Evolutionary conservation across 2,113 vertebrate species (phyloP).

Genomic region (Melierax canorus): DNA sequence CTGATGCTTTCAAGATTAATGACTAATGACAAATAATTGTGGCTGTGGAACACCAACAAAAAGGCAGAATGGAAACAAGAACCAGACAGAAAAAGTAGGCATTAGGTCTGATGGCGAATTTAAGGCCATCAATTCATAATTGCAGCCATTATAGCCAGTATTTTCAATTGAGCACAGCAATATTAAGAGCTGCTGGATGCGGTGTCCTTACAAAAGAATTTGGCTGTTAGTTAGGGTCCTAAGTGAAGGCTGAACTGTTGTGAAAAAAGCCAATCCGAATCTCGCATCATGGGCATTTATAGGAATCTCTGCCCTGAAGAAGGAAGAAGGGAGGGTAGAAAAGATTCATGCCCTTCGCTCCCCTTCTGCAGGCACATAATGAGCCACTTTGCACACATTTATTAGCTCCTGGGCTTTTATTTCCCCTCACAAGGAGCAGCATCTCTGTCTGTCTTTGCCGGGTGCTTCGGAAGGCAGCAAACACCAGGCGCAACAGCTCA

Average conservation of each 20-base stretch:
- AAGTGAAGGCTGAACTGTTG: not conserved
- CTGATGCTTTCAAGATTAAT: constrained; percentile 53
- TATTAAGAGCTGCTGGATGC: not conserved
- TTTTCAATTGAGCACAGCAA: constrained; percentile 24
- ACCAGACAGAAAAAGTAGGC: constrained; percentile 14
- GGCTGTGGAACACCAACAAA: not conserved
- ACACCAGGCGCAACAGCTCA: rapidly evolving
- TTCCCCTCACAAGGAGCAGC: not conserved
- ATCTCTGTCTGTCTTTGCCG: not conserved
- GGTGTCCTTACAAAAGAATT: not conserved
- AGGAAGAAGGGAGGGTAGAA: not conserved
- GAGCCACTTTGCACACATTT: not conserved
- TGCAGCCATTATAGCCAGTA: constrained; percentile 29
- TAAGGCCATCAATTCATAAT: constrained; percentile 52
- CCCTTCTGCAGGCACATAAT: not conserved
- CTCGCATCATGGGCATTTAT: not conserved
- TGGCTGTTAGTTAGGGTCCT: not conserved
- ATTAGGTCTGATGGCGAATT: constrained; percentile 37
- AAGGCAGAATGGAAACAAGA: constrained; percentile 35
- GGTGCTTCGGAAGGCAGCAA: not conserved
- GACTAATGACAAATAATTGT: constrained; percentile 61
- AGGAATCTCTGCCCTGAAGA: not conserved
- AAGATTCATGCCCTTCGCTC: rapidly evolving
- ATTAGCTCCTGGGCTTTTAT: not conserved
- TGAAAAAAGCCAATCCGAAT: not conserved